Conservation (phyloP, 2,888 invertebrate genomes). For the Cremastinae sp. region DNA sequence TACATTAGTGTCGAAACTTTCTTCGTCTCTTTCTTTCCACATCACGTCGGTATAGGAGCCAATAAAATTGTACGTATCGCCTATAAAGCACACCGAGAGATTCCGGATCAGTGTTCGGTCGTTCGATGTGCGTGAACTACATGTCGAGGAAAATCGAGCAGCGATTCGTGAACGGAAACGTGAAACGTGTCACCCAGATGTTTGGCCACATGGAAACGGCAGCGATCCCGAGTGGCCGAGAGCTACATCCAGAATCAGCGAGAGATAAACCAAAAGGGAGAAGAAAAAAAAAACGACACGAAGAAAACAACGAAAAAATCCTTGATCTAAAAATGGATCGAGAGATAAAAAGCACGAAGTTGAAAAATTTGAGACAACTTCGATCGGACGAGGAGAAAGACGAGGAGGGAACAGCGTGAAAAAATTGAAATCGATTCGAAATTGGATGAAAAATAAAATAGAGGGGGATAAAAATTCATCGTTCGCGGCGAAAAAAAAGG, state of each 20-base stretch:
- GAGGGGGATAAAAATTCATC: slow-evolving; percentile 15
- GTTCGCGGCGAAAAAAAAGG: not conserved
- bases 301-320: not conserved
- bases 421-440: no score
- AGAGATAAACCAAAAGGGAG: slow-evolving; percentile 5
- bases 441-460: no score
- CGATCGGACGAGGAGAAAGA: no score
- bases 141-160: slow-evolving; percentile 37
- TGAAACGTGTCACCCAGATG: slow-evolving; percentile 58
- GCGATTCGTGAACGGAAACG: slow-evolving; percentile 49
- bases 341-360: not conserved
- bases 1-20: no score
- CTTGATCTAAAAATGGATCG: slow-evolving; percentile 3
- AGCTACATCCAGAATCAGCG: slow-evolving; percentile 10
- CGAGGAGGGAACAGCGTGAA: no score
- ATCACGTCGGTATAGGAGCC: no score
- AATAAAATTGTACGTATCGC: no score
- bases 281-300: not conserved
- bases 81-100: no score
- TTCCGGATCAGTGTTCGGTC: not conserved
- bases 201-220: slow-evolving; percentile 49
- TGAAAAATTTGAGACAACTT: no score
- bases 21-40: no score
- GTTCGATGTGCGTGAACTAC: not conserved
- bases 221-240: slow-evolving; percentile 15